Conservation (phyloP, 2,888 invertebrate species). For the Eupelmus urozonus region DNA sequence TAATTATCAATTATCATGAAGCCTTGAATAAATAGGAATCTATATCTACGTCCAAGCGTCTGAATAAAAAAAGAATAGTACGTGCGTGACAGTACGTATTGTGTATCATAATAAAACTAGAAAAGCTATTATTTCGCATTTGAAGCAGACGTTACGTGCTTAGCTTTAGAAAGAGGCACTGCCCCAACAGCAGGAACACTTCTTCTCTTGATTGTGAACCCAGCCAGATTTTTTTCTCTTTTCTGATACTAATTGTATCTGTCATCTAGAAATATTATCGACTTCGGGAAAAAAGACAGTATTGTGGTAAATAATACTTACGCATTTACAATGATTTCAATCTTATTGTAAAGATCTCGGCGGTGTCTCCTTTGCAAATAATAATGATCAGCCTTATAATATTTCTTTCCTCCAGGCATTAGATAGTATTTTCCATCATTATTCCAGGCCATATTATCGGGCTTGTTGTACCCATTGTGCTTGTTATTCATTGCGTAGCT, state of each 20-base stretch:
- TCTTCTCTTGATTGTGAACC: too few species aligned
- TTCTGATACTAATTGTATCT: too few species aligned
- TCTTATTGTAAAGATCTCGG: conserved; percentile 83
- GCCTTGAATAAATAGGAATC: too few species aligned
- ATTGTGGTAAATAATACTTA: conserved; percentile 75
- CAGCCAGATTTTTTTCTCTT: too few species aligned
- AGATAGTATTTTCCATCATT: conserved; percentile 64
- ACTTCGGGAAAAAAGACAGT: not conserved
- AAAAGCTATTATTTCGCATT: conserved; percentile 12
- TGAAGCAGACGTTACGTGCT: not conserved
- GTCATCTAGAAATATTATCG: too few species aligned
- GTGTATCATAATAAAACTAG: too few species aligned
- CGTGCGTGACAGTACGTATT: too few species aligned
- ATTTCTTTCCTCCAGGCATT: conserved; percentile 64
- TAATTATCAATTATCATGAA: too few species aligned
- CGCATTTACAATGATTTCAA: conserved; percentile 85
- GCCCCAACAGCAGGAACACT: too few species aligned
- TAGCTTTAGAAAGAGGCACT: too few species aligned
- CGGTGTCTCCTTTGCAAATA: conserved; percentile 81
- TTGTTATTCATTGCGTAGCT: conserved; percentile 41
- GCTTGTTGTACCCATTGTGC: conserved; percentile 55
- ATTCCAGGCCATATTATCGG: conserved; percentile 54
- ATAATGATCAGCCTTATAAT: conserved; percentile 69
- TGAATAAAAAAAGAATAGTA: too few species aligned
- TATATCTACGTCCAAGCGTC: too few species aligned